Conservation (phyloP, 2,888 invertebrate species). For the Leptinotarsa tumamoca region DNA sequence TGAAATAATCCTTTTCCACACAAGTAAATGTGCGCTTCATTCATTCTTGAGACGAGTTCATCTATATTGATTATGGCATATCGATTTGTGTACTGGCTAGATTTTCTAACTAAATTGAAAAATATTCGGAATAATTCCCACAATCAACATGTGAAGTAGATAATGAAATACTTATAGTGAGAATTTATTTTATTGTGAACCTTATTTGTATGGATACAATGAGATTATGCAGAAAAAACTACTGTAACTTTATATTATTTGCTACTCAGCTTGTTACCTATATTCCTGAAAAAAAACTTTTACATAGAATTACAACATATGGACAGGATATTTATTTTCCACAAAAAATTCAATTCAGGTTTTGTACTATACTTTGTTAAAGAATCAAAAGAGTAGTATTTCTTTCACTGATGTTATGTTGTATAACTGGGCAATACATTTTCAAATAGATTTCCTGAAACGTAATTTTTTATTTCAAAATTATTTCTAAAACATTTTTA, state of each 20-base stretch:
- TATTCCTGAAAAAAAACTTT: not conserved
- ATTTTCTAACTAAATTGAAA: conserved; percentile 35
- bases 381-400: no score
- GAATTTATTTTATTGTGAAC: conserved; percentile 32
- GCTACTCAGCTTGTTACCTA: not conserved
- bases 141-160: conserved; percentile 34
- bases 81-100: conserved; percentile 45
- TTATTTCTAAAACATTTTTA: no score
- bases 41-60: conserved; percentile 33
- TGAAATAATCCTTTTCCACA: not conserved
- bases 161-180: conserved; percentile 25
- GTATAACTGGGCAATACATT: no score
- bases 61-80: conserved; percentile 36
- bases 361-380: no score
- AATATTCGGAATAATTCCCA: conserved; percentile 19
- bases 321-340: not conserved
- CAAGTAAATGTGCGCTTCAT: conserved; percentile 3
- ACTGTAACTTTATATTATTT: conserved; percentile 12
- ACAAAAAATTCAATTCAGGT: not conserved
- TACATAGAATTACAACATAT: no score
- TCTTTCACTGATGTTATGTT: no score
- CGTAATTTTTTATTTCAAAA: no score
- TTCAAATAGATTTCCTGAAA: no score
- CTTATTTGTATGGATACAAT: conserved; percentile 25
- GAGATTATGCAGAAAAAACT: conserved; percentile 19